Evolutionary conservation across 2,888 invertebrate species (phyloP), one percentile per base, ranked within the genome.

Genomic region (Plemyria rubiginata): DNA sequence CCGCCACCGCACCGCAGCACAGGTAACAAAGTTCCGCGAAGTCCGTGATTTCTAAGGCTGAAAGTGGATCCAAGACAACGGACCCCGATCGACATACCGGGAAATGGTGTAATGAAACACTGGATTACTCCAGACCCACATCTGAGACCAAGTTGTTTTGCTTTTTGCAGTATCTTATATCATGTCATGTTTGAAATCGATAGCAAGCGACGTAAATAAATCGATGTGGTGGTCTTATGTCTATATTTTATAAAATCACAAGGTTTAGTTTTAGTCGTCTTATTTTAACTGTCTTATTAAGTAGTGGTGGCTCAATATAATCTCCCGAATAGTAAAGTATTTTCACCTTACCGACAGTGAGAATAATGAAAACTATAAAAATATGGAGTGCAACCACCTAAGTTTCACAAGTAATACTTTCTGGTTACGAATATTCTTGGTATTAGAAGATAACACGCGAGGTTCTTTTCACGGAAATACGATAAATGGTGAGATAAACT

Each of bases 1-100:
- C 50, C 87, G 45, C 53, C 64, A 52, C 45, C 87, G 85, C 88
- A 88, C 85, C 90, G 85, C 88, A 88, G 85, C 90, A 88, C 92
- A 91, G 92, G 93, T 92, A 93, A 90, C 91, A 84, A 87, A 92
- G 92, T 92, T 92, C 92, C 87, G 92, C 92, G 92, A 92, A 92
- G 90, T 88, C 85, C 87, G 87, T 88, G 90, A 90, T 92, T 91
- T 90, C 92, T 90, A 90, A 87, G 90, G 89, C 82, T 84, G 86
- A 90, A 91, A 90, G 87, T 87, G 84, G 86, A 87, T 85, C 85
- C 82, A 77, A 76, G 76, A 77, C 78, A 79, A 84, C 36, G 11
- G 36, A 38, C 36, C 36, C 36, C 36, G 52, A 13, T 63, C 49
- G 49, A 56, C 38, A 43, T 54, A 68, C 63, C 45, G 36, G 12